Base-by-base conservation (phyloP, 1,140 invertebrate species). In the Panagrolaimus sp. region DNA sequence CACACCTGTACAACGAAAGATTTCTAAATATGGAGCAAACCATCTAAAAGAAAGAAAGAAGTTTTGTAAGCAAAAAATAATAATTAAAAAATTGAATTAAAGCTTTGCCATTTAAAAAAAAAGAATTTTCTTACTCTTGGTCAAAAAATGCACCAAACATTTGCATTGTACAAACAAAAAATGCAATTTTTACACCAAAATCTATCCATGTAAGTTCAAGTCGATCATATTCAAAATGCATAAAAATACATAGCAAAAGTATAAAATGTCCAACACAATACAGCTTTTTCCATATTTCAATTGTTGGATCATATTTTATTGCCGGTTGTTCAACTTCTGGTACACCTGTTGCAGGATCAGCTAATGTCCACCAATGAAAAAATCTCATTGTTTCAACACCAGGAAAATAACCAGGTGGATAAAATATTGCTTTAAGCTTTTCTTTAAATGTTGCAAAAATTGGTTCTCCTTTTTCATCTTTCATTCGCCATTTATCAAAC, bases 201-300 rank as follows among this genome's bases (percentile, higher is more conserved):
- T 82, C 80, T 23, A 71, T 11, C 46, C 69, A 82, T 16, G 57
- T 51, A 57, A 82, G 48, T 31, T 73, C 48, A 25, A 44, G 47
- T 47, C 80, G 43, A 57, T 82, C 80, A 67, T 82, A 83, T 74
- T 82, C 80, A 68, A 82, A 82, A 64, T 82, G 80, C 65, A 82
- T 72, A 73, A 82, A 82, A 27, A 83, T 82, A 27, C 69, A 70
- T 14, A 82, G 45, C 3, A 82, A 57, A 5, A 82, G 69, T 4
- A 80, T n/a, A 63, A 82, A 82, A 27, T 83, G 81, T 0, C 38
- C 68, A 5, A 75, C 42, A 27, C 74, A 69, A 61, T 82, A 82
- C 5, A 72, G 48, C 65, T 78, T 82, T 13, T 74, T 68, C 68
- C 76, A 75, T 14, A 71, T 23, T 13, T 65, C 14, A 31, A 82